Evolutionary conservation across 2,797 vertebrate species (phyloP), one percentile per base, ranked within the genome.

Genomic region (Atherinosoma microstoma): DNA sequence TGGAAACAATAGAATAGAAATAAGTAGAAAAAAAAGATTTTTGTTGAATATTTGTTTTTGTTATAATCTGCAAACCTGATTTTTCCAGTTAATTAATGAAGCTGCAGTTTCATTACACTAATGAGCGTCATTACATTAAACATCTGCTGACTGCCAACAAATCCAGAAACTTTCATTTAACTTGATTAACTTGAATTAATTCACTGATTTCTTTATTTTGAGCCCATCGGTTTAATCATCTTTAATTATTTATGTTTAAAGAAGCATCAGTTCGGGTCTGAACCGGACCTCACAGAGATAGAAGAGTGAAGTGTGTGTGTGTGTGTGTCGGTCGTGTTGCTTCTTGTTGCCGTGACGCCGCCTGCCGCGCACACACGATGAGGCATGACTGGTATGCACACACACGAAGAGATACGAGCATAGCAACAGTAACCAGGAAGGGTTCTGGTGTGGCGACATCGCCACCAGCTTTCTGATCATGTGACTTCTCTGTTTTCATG

Each of bases 381-480:
- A 78, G 47, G 66, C 75, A 84, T 75, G 76, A 82, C 53, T 71
- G 82, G 83, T 82, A 86, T 82, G 79, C 53, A 60, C 29, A 13
- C 29, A 72, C 27, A 27, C 49, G 38, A 62, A 78, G 18, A 68
- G 2, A 10, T 6, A 24, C 51, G 15, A 0, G 38, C 66, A 38
- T 78, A 57, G 87, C 77, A 79, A 89, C 87, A 51, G 83, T 86
- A 84, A 85, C 84, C 74, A 84, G 69, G 84, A 80, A 70, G 54
- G 57, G 84, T 79, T 83, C 79, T 60, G 70, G 40, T 51, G 53
- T 5, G 47, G 77, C 88, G 90, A 85, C 80, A 85, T 89, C 80
- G 86, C 61, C 71, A 38, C 77, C 88, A 88, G 86, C 85, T 90
- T 87, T 82, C 68, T n/a, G 66, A 40, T 88, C 88, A 91, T 6